Conservation (phyloP, 23 tunicate genomes). For the Trididemnum miniatum region DNA sequence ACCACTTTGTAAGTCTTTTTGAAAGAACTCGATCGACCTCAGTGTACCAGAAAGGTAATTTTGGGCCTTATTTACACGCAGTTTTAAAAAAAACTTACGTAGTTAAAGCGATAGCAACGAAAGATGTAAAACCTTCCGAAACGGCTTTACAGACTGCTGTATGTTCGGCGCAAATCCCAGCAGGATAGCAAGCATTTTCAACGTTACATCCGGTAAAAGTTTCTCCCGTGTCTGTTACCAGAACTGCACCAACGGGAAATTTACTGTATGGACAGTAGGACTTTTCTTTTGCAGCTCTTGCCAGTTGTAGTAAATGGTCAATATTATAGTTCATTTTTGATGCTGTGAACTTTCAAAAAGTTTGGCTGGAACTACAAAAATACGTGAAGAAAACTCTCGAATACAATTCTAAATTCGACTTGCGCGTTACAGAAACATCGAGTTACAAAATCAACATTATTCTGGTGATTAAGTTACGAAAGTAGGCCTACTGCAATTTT, state of each 20-base stretch:
- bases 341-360: too few species aligned
- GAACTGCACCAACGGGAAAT: slow-evolving; percentile 84
- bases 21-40: too few species aligned
- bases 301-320: slow-evolving; percentile 23
- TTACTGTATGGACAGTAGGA: slow-evolving; percentile 90
- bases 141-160: slow-evolving; percentile 81
- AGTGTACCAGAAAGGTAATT: too few species aligned
- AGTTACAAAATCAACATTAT: too few species aligned
- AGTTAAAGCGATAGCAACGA: slow-evolving; percentile 62
- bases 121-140: slow-evolving; percentile 57
- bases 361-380: too few species aligned
- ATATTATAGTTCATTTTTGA: not conserved
- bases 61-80: too few species aligned
- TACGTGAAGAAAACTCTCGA: too few species aligned
- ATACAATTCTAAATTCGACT: too few species aligned
- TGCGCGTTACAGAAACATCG: too few species aligned
- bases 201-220: slow-evolving; percentile 88
- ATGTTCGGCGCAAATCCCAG: slow-evolving; percentile 77
- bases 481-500: too few species aligned
- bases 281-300: slow-evolving; percentile 42
- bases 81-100: slow-evolving; percentile 40
- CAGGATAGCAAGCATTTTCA: slow-evolving; percentile 77
- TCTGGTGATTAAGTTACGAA: too few species aligned
- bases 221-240: slow-evolving; percentile 43
- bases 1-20: too few species aligned